A percentile compares a stretch with the other conserved stretches of the same genome.
Conservation (phyloP, 2,888 invertebrate genomes). For the Temnothorax rugatulus region DNA sequence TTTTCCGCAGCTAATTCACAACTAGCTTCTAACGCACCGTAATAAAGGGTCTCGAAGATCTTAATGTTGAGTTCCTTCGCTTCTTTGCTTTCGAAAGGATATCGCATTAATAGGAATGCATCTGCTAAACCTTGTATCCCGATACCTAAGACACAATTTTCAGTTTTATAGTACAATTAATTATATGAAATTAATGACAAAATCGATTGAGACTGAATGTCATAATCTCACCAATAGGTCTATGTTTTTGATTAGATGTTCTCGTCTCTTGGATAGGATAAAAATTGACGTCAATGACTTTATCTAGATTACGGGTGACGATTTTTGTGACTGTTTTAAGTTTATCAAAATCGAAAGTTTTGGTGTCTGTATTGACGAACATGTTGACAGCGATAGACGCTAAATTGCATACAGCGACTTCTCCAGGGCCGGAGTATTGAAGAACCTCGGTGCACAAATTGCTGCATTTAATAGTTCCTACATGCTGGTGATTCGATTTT, state of each 20-base stretch:
- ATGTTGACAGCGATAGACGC: slow-evolving; percentile 98
- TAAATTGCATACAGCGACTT: slow-evolving; percentile 99
- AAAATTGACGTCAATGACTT: slow-evolving; percentile 98
- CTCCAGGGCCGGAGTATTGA: slow-evolving; percentile 96
- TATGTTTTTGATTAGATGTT: slow-evolving; percentile 94
- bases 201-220: background rate
- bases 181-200: background rate
- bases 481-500: slow-evolving; percentile 99
- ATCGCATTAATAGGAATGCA: slow-evolving; percentile 96
- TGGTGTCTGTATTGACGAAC: slow-evolving; percentile 93
- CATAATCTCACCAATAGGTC: slow-evolving; percentile 90
- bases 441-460: slow-evolving; percentile 99
- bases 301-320: slow-evolving; percentile 96
- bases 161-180: background rate
- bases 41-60: slow-evolving; percentile 99
- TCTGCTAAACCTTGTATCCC: slow-evolving; percentile 99
- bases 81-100: slow-evolving; percentile 96
- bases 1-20: slow-evolving; percentile 95
- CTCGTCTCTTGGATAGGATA: slow-evolving; percentile 97
- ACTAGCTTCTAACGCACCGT: slow-evolving; percentile 98
- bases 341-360: slow-evolving; percentile 95
- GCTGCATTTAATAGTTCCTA: slow-evolving; percentile 99
- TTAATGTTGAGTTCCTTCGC: slow-evolving; percentile 96
- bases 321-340: slow-evolving; percentile 95
- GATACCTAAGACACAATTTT: slow-evolving; percentile 88